A percentile compares a stretch with the other conserved stretches of the same genome.
Evolutionary conservation across 2,113 vertebrate species (phyloP).

Genomic region (Myodes glareolus): DNA sequence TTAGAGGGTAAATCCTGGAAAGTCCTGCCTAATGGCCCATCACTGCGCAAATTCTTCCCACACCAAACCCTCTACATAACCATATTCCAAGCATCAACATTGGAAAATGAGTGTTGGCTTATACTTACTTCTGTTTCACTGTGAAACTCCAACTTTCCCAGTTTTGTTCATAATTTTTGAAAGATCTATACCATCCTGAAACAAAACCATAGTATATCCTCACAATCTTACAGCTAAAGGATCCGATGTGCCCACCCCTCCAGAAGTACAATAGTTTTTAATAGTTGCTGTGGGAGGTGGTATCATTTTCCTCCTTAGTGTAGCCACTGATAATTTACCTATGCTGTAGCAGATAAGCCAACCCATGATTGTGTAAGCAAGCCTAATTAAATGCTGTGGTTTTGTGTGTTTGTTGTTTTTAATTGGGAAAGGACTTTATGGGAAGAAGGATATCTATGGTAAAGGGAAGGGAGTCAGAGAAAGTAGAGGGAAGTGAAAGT

Average conservation of each 20-base stretch:
- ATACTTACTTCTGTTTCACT: neutral
- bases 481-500: neutral
- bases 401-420: neutral
- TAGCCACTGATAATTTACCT: neutral
- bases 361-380: too few relatives aligned
- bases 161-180: neutral
- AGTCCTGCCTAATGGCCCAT: neutral
- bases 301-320: neutral
- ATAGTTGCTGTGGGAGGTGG: neutral
- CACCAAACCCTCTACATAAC: neutral
- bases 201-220: too few relatives aligned
- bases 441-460: neutral
- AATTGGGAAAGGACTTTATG: neutral
- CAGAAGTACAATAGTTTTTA: neutral
- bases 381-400: neutral
- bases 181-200: neutral
- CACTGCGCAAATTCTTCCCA: neutral
- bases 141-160: neutral
- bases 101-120: neutral
- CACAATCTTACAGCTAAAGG: neutral
- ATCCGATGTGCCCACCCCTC: neutral
- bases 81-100: neutral
- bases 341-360: neutral
- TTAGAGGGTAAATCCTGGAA: neutral
- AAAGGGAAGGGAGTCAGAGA: neutral